Base-by-base conservation (phyloP, 2,113 vertebrate species). In the Nibea albiflora region DNA sequence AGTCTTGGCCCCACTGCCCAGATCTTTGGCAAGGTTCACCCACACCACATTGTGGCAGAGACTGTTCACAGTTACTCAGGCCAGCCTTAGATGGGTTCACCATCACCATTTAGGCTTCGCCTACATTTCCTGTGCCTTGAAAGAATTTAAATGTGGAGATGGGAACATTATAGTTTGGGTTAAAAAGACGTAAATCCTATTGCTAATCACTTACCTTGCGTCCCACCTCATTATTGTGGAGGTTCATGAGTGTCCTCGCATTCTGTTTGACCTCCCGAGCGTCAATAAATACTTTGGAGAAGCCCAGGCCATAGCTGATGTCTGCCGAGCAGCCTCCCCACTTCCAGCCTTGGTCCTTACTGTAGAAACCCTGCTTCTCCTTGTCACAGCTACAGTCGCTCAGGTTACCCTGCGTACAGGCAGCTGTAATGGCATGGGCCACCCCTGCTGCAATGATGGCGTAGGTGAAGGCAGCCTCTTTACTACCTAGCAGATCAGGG, bases 261-360 rank as follows among this genome's bases (percentile, higher is more conserved):
- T 98, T 99, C 89, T 99, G 98, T 77, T 98, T 99, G 88, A 99
- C 97, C 92, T 99, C 98, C 67, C 98, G 95, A 2, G 98, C 97
- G 0, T 99, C 98, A 91, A 99, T 97, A 44, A 99, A 99, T 39
- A 98, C 96, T 91, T 98, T 99, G 94, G 98, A 98, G 81, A 99
- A 99, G 80, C 95, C 95, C 81, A 99, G 96, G 90, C 98, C 98
- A 0, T 99, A 98, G 92, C 95, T 94, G 94, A 99, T 96, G 89
- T 99, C 98, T 0, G 98, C 98, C 0, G 98, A 99, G 92, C 98
- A 99, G 92, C 98, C 98, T 5, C 98, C 98, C 98, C 98, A 99
- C 88, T 97, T 98, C 98, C 98, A 99, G 78, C 98, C 98, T 80
- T 98, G 96, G 63, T 96, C 96, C 58, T 94, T 96, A 28, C 98